Evolutionary conservation across 1,140 invertebrate genomes (phyloP).

Genomic region (Rhopalosiphum maidis): DNA sequence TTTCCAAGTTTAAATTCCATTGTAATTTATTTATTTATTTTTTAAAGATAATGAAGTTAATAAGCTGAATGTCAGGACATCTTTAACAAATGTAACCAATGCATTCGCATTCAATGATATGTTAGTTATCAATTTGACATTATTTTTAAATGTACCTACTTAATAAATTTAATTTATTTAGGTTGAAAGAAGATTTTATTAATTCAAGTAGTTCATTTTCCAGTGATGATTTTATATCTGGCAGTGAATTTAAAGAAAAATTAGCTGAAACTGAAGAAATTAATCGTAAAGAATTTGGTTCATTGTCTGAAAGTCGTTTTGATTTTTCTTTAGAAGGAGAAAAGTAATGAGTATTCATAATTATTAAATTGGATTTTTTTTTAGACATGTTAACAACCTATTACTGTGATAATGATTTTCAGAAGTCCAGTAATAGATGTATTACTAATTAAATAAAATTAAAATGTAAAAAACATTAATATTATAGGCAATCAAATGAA

Average conservation of each 20-base stretch:
- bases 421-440: not conserved
- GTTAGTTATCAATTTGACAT: constrained; percentile 2
- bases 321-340: constrained; percentile 53
- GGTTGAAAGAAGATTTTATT: not conserved
- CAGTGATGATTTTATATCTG: constrained; percentile 34
- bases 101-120: constrained; percentile 38
- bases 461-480: not conserved
- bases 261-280: constrained; percentile 50
- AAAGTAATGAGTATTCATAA: not conserved
- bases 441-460: not conserved
- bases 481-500: constrained; percentile 40
- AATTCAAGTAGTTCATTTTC: constrained; percentile 16
- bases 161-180: not conserved
- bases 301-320: constrained; percentile 51
- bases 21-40: not conserved
- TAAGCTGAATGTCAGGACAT: not conserved
- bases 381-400: not conserved
- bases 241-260: constrained; percentile 55
- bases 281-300: constrained; percentile 46
- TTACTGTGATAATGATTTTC: not conserved
- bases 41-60: not conserved
- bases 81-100: constrained; percentile 40
- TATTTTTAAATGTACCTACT: not conserved
- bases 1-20: not conserved
- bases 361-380: not conserved